Base-by-base conservation (phyloP, 2,888 invertebrate species). In the Ormia ochracea region DNA sequence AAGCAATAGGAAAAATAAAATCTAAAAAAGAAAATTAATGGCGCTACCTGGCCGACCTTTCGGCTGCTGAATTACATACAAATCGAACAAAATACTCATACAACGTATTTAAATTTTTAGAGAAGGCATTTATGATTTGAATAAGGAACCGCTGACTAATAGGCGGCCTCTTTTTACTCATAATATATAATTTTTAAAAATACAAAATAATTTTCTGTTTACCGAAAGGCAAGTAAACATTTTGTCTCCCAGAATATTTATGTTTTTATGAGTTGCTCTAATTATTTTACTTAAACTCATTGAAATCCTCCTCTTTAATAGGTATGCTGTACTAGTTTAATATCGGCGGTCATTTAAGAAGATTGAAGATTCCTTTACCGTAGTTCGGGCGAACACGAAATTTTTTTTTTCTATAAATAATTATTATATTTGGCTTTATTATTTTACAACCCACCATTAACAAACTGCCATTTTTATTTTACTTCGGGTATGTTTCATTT, bases 381-480 rank as follows among this genome's bases (percentile, higher is more conserved):
- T 26, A 33, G 26, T 31, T 12, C n/a, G 0, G 65, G 45, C 65
- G 58, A n/a, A 23, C 14, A 63, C 9, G 50, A 72, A 31, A 31
- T 70, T 63, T 26, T 48, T 17, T 56, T 12, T 54, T 54, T 41
- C 26, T 54, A n/a, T 43, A 61, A 54, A 69, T 59, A 58, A 63
- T 36, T 66, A 33, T 56, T 33, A 41, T 50, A 19, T 36, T 36
- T 58, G 6, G 4, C 45, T 68, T 58, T 38, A 68, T 76, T 72
- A 72, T 76, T 80, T 76, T 68, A 80, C 76, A 68, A 63, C 36
- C 72, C 66, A 52, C 76, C 72, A 80, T 76, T 66, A 56, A 61
- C 63, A 56, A 75, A 66, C 52, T 52, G 14, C 76, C 72, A 68
- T 68, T 21, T 68, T 72, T 72, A 59, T 58, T 68, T 63, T 74